A percentile compares a stretch with the other conserved stretches of the same genome.
Evolutionary conservation across 2,797 vertebrate species (phyloP).

Genomic region (Sebastes minor): DNA sequence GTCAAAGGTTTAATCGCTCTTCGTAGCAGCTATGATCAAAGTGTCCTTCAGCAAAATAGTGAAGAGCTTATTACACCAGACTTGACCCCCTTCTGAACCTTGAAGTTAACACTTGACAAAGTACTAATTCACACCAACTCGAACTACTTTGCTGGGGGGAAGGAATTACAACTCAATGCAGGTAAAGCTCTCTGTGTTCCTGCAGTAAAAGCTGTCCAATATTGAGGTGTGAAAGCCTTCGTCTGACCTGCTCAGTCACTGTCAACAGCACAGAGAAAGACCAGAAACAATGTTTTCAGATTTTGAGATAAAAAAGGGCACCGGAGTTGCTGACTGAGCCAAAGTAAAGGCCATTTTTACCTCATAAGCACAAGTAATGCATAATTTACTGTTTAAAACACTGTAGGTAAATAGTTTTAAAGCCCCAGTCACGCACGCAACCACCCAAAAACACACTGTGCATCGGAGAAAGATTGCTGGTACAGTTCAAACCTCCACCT

Average conservation of each 20-base stretch:
- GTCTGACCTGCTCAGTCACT: background rate
- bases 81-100: background rate
- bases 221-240: background rate
- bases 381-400: slow-evolving; percentile 22
- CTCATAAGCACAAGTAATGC: slow-evolving; percentile 6
- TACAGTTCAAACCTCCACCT: background rate
- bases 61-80: background rate
- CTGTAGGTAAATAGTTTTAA: background rate
- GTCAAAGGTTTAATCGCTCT: background rate
- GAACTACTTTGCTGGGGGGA: background rate
- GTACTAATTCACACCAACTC: background rate
- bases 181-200: background rate
- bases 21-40: background rate
- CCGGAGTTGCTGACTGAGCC: background rate
- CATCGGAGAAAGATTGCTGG: background rate
- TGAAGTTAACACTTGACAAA: background rate
- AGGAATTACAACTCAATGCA: background rate
- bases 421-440: background rate
- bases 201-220: background rate
- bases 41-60: background rate
- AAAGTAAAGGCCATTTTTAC: background rate
- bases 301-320: background rate
- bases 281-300: background rate
- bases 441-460: background rate
- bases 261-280: background rate